Evolutionary conservation across 2,888 invertebrate genomes (phyloP), one percentile per base, ranked within the genome.

Genomic region (Falcaria lacertinaria): DNA sequence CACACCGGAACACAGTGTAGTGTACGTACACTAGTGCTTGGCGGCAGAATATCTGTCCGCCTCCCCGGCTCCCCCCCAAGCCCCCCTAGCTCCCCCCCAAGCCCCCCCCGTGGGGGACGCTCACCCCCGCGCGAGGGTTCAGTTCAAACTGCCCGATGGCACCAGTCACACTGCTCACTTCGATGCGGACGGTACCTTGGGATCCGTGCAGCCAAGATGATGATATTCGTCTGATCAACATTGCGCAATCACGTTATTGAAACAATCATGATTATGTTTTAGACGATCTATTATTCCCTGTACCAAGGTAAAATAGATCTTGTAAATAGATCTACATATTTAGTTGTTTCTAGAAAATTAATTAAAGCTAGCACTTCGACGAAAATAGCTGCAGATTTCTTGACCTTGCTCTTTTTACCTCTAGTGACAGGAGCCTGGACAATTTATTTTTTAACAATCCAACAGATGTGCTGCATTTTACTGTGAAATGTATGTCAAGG

Each of bases 131-230:
- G 78, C 95, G 0, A 91, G 96, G 41, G 92, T 98, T 33, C 97
- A 97, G 85, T 96, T 98, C 73, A 94, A 95, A 61, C 71, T 97
- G 54, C 95, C 97, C 0, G 94, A 96, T 74, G 97, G 97, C 0
- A 90, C 92, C 0, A 91, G 93, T 0, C 91, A 93, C 50, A 93
- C 93, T 2, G 93, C 95, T 25, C 92, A 92, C 54, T 97, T 98
- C 72, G 89, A 92, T 22, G 92, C 93, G 0, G 85, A 90, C 34
- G 92, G 92, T 15, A 91, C 93, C 0, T 80, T 98, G 2, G 84
- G 83, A 0, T 89, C 91, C 15, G 83, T 93, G 35, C 84, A 90
- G 25, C 54, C n/a, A n/a, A n/a, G n/a, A n/a, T n/a, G n/a, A n/a
- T n/a, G n/a, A n/a, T n/a, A n/a, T n/a, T n/a, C n/a, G n/a, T n/a